A percentile compares a stretch with the other conserved stretches of the same genome.
Conservation (phyloP, 2,888 invertebrate species). For the Tenthredo amoena region DNA sequence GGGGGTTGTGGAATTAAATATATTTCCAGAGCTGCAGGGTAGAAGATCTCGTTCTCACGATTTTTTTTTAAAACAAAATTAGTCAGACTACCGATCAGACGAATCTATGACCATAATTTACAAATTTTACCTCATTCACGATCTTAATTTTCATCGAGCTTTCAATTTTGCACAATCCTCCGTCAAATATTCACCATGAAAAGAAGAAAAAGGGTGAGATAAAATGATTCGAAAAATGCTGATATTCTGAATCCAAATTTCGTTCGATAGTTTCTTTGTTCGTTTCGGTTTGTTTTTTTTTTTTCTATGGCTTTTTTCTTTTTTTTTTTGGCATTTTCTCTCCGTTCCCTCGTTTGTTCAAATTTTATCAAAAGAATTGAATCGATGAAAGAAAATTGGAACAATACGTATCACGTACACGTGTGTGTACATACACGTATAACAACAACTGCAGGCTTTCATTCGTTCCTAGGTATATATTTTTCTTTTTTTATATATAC, state of each 20-base stretch:
- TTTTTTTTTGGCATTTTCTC: neutral
- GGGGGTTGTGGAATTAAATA: neutral
- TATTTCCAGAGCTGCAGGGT: neutral
- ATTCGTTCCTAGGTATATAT: neutral
- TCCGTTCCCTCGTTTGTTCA: neutral
- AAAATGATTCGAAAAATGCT: neutral
- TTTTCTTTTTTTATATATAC: too few species aligned
- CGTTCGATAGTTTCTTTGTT: neutral
- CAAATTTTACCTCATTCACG: too few species aligned
- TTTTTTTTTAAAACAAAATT: neutral
- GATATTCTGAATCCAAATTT: neutral
- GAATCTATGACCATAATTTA: neutral
- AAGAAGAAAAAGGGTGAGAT: too few species aligned
- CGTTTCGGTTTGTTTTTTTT: neutral
- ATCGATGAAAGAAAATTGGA: neutral
- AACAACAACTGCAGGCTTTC: neutral
- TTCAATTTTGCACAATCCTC: neutral
- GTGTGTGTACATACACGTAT: neutral
- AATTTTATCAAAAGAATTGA: neutral
- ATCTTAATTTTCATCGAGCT: too few species aligned
- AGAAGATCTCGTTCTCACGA: neutral
- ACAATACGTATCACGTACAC: neutral
- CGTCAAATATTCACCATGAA: too few species aligned
- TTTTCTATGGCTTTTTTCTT: too few species aligned
- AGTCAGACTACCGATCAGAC: neutral